Conservation (phyloP, 2,888 invertebrate species). For the Mystacides longicornis region DNA sequence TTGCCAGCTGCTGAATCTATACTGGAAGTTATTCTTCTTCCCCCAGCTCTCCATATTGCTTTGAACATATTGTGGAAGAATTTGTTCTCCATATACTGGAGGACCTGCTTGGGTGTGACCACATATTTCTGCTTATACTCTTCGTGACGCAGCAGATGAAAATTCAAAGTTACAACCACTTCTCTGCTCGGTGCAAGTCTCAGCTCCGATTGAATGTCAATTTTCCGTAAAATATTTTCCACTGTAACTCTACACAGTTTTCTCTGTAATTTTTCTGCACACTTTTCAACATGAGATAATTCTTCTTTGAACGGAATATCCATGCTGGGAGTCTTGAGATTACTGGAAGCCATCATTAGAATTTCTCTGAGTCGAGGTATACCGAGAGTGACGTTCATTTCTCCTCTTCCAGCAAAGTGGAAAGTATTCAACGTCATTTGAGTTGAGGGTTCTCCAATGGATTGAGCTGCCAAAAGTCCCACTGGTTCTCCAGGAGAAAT, state of each 20-base stretch:
- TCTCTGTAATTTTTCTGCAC: conserved; percentile 63
- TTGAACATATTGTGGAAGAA: conserved; percentile 64
- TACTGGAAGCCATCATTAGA: conserved; percentile 89
- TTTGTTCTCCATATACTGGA: conserved; percentile 64
- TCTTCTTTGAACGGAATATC: conserved; percentile 72
- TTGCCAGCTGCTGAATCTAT: conserved; percentile 44
- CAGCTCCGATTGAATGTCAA: conserved; percentile 55
- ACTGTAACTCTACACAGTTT: conserved; percentile 73
- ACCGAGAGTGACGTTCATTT: conserved; percentile 99
- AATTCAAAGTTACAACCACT: conserved; percentile 59
- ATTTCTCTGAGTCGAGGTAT: conserved; percentile 96
- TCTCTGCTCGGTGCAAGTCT: conserved; percentile 48
- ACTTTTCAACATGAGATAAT: conserved; percentile 40
- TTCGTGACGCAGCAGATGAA: conserved; percentile 66
- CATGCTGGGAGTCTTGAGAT: conserved; percentile 94
- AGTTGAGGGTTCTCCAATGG: conserved; percentile 98
- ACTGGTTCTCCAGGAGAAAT: conserved; percentile 94
- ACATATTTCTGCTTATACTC: conserved; percentile 67
- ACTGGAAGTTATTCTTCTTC: conserved; percentile 44
- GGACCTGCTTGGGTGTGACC: conserved; percentile 60
- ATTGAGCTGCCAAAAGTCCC: conserved; percentile 93
- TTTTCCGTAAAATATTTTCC: conserved; percentile 67
- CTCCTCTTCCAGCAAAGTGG: conserved; percentile 98
- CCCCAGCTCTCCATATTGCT: conserved; percentile 53
- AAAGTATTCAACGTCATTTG: conserved; percentile 99